Evolutionary conservation across 2,888 invertebrate genomes (phyloP).

Genomic region (Plutella xylostella): DNA sequence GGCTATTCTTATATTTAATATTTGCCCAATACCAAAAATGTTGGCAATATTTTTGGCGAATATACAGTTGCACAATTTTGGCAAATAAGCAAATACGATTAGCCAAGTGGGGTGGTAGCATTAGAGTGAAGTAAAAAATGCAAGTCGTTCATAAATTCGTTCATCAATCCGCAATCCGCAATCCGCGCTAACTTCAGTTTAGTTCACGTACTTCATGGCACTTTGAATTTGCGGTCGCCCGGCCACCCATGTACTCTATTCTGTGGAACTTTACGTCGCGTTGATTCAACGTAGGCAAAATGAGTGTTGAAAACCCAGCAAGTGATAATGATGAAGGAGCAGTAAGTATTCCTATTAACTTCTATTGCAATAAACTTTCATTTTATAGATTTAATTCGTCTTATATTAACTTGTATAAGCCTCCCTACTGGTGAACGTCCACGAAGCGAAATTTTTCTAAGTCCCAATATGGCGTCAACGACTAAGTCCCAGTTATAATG

Average conservation of each 20-base stretch:
- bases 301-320: conserved; percentile 75
- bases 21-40: too few species aligned
- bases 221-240: conserved; percentile 52
- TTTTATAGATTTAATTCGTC: conserved; percentile 17
- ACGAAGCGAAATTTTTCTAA: conserved; percentile 72
- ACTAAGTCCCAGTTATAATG: conserved; percentile 71
- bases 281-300: conserved; percentile 66
- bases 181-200: too few species aligned
- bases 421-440: conserved; percentile 51
- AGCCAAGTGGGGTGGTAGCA: too few species aligned
- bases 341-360: conserved; percentile 64
- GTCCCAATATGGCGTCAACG: conserved; percentile 91
- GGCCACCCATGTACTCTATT: conserved; percentile 33
- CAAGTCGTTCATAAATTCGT: conserved; percentile 34
- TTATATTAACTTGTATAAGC: conserved; percentile 22
- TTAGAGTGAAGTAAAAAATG: too few species aligned
- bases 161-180: conserved; percentile 70
- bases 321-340: conserved; percentile 68
- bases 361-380: conserved; percentile 17
- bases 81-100: too few species aligned
- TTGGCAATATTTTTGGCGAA: too few species aligned
- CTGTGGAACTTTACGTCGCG: conserved; percentile 12
- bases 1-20: too few species aligned
- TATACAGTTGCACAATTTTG: too few species aligned
- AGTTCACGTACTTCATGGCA: too few species aligned